These are phyloP conservation scores for Melolontha melolontha DNA, from an alignment of 2,888 invertebrate genomes.

Conservation along the genomic window DNA sequence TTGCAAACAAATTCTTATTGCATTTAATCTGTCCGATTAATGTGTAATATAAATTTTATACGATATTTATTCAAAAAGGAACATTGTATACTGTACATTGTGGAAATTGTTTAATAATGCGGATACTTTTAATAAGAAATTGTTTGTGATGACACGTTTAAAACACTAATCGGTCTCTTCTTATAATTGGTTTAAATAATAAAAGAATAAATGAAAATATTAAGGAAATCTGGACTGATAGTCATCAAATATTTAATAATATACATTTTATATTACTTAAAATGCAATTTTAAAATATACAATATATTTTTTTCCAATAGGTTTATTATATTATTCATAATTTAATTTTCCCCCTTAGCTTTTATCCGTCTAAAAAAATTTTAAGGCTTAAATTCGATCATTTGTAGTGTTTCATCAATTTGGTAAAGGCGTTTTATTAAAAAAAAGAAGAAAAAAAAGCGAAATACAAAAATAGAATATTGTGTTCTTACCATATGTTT, in stretches of 20 bases:
- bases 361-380: too few relatives aligned
- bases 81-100: background rate
- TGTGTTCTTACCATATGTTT: slow-evolving; percentile 4
- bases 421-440: background rate
- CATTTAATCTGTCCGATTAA: background rate
- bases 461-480: background rate
- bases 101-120: too few relatives aligned
- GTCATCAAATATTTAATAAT: background rate
- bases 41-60: slow-evolving; percentile 20
- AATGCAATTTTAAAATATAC: slow-evolving; percentile 13
- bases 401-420: too few relatives aligned
- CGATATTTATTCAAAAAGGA: slow-evolving; percentile 12
- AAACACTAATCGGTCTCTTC: too few relatives aligned
- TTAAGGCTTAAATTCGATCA: too few relatives aligned
- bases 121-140: too few relatives aligned
- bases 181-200: too few relatives aligned
- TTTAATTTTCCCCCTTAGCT: too few relatives aligned
- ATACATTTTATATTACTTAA: slow-evolving; percentile 20
- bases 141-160: too few relatives aligned
- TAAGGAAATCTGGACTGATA: too few relatives aligned
- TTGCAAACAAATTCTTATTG: slow-evolving; percentile 39
- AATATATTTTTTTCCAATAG: slow-evolving; percentile 1
- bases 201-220: too few relatives aligned
- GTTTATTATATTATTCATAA: background rate
- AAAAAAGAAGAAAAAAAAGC: background rate